Evolutionary conservation across 2,113 vertebrate genomes (phyloP).

Genomic region (Struthio camelus): DNA sequence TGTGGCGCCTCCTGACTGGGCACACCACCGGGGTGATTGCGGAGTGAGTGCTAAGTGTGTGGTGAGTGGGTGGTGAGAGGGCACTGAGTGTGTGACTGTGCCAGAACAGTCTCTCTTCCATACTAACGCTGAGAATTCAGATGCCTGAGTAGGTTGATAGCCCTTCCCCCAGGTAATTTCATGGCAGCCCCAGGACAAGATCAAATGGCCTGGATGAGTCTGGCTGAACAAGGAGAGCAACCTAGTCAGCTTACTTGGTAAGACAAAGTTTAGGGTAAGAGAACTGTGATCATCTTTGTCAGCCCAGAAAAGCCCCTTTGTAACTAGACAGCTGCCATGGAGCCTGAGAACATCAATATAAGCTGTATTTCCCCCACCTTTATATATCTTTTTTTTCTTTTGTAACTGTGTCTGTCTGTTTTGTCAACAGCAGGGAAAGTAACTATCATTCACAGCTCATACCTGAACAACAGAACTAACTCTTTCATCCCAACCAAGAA

Average conservation of each 20-base stretch:
- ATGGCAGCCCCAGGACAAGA: background rate
- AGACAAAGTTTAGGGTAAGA: background rate
- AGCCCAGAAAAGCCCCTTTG: background rate
- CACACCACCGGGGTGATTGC: background rate
- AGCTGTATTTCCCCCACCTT: background rate
- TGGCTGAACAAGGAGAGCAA: background rate
- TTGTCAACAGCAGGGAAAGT: conserved; percentile 51
- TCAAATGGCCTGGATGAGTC: background rate
- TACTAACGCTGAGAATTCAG: background rate
- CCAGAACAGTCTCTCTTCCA: background rate
- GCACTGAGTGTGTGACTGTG: background rate
- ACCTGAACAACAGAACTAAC: conserved; percentile 55
- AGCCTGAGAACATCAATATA: conserved; percentile 34
- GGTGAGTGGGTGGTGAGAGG: accelerated
- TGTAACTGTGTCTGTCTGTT: conserved; percentile 22
- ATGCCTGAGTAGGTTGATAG: background rate
- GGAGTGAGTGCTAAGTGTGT: accelerated
- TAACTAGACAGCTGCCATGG: conserved; percentile 3
- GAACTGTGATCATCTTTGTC: background rate
- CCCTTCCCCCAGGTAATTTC: background rate
- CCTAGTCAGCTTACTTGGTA: background rate
- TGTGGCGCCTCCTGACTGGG: background rate
- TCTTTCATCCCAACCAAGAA: conserved; percentile 44
- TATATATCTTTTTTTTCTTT: conserved; percentile 29
- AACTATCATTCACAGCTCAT: conserved; percentile 45